These are phyloP conservation scores for Daptonema setosum DNA, from an alignment of 2,888 invertebrate species.

Conservation along the genomic window DNA sequence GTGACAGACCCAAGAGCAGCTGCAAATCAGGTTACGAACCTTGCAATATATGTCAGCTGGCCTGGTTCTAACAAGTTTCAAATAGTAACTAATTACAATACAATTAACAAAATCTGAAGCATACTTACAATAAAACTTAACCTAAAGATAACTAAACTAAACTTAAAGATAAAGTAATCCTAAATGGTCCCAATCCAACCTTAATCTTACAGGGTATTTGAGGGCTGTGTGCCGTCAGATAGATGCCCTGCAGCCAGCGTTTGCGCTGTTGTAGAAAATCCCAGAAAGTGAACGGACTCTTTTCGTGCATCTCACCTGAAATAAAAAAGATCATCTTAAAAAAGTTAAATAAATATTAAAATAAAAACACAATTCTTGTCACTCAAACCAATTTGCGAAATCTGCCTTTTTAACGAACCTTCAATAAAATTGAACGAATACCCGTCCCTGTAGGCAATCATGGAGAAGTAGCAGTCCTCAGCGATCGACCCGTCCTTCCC, in stretches of 20 bases:
- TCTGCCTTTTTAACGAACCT: too few relatives aligned
- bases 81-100: too few relatives aligned
- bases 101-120: too few relatives aligned
- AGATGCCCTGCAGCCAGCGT: constrained; percentile 53
- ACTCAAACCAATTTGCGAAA: too few relatives aligned
- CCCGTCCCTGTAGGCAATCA: constrained; percentile 72
- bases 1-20: constrained; percentile 57
- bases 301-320: constrained; percentile 85
- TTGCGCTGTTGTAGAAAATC: constrained; percentile 89
- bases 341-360: neutral
- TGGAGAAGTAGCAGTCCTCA: constrained; percentile 87
- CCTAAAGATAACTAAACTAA: too few relatives aligned
- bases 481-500: constrained; percentile 90
- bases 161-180: too few relatives aligned
- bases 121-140: too few relatives aligned
- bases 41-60: neutral
- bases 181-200: too few relatives aligned
- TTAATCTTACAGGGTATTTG: constrained; percentile 21
- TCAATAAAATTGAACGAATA: constrained; percentile 83
- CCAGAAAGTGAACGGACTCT: constrained; percentile 77
- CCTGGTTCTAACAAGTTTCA: too few relatives aligned
- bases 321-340: neutral
- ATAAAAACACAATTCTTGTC: too few relatives aligned
- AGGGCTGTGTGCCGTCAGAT: constrained; percentile 31
- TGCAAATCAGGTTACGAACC: constrained; percentile 42